phyloP scores from a whole-genome alignment of 2,113 vertebrate genomes.

The Dromaius novaehollandiae region DNA sequence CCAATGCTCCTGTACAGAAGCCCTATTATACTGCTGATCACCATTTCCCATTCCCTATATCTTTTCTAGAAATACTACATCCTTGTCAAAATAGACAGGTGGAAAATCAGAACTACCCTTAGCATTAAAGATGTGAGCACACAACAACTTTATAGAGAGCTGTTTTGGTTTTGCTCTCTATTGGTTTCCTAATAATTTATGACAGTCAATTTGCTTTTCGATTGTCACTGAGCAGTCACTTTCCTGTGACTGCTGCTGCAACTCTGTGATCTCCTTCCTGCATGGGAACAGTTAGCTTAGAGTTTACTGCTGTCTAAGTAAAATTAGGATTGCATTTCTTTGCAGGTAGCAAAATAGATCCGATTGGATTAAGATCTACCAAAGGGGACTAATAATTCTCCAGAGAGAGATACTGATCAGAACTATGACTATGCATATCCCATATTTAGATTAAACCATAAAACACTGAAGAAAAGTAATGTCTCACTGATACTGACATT shows the following conservation, averaged over 20 bases:
- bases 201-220: background rate
- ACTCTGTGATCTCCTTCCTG: background rate
- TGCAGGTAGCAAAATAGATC: background rate
- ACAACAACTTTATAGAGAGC: background rate
- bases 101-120: background rate
- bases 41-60: background rate
- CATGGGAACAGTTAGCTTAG: background rate
- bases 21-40: fast-evolving
- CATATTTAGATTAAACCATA: background rate
- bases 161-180: background rate
- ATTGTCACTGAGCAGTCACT: background rate
- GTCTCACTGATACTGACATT: background rate
- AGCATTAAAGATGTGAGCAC: background rate
- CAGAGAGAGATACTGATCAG: background rate
- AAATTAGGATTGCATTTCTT: background rate
- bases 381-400: background rate
- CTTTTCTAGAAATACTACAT: background rate
- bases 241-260: background rate
- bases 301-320: background rate
- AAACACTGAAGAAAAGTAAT: background rate
- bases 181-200: background rate
- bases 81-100: background rate
- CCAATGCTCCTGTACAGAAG: background rate
- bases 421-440: background rate
- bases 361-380: background rate